Evolutionary conservation across 2,888 invertebrate species (phyloP).

Genomic region (Sepioteuthis lessoniana): DNA sequence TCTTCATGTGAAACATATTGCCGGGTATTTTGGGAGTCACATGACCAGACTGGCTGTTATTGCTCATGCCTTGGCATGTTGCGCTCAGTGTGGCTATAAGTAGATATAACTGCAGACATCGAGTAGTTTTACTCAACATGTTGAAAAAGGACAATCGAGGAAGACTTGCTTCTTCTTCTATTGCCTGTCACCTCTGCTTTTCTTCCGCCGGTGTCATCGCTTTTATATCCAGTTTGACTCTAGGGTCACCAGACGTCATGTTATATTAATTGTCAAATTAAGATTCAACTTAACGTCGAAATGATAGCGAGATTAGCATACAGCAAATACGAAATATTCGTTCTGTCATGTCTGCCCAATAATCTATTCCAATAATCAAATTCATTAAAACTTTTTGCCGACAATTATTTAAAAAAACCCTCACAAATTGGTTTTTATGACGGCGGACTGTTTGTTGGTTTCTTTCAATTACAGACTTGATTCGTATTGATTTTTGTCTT

Average conservation of each 20-base stretch:
- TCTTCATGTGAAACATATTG: not conserved
- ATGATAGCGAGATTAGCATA: not conserved
- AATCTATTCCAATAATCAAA: not conserved
- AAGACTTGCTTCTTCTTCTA: not conserved
- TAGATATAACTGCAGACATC: not conserved
- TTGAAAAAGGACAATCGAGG: not conserved
- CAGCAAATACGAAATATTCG: not conserved
- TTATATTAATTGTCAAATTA: not conserved
- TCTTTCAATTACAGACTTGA: slow-evolving; percentile 1
- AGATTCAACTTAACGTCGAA: not conserved
- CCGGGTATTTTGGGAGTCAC: not conserved
- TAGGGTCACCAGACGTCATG: not conserved
- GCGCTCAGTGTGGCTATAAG: not conserved
- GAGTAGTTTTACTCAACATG: not conserved
- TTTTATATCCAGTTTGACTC: not conserved
- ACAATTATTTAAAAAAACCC: not conserved
- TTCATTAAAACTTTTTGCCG: not conserved
- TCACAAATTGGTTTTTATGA: not conserved
- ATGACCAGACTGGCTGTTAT: not conserved
- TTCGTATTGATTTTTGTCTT: not conserved
- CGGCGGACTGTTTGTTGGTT: not conserved
- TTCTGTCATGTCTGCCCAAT: not conserved
- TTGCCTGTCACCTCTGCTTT: not conserved
- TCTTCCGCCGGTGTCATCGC: not conserved
- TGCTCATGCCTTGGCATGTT: not conserved